A percentile compares a stretch with the other conserved stretches of the same genome.
Evolutionary conservation across 2,888 invertebrate species (phyloP).

Genomic region (Pristionchus japonicus): DNA sequence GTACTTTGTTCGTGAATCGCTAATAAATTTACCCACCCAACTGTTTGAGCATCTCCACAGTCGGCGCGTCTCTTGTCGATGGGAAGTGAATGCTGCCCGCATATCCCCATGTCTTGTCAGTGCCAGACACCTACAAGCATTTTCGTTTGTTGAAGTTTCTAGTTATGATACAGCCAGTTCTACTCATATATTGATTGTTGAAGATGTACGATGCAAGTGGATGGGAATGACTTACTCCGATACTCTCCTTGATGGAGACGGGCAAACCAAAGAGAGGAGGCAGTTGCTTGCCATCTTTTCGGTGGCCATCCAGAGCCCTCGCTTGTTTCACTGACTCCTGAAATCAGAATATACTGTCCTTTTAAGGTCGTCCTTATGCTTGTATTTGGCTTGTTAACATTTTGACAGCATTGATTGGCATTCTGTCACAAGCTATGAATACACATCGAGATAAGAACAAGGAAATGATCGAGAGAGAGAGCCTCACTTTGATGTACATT

Average conservation of each 20-base stretch:
- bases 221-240: constrained; percentile 55
- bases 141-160: too few species aligned
- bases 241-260: constrained; percentile 70
- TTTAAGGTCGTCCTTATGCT: not conserved
- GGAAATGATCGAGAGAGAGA: not conserved
- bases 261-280: constrained; percentile 70
- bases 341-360: not conserved
- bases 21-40: constrained; percentile 52
- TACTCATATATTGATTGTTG: too few species aligned
- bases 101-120: constrained; percentile 72
- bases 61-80: constrained; percentile 56
- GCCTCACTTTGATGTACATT: constrained; percentile 61
- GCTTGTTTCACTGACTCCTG: constrained; percentile 68
- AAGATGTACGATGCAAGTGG: too few species aligned
- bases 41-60: constrained; percentile 60
- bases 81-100: constrained; percentile 69
- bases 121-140: constrained; percentile 53
- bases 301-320: constrained; percentile 57
- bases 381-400: not conserved
- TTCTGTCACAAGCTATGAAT: not conserved
- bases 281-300: constrained; percentile 51
- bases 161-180: too few species aligned
- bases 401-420: not conserved
- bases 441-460: not conserved
- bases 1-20: too few species aligned